Percentiles rank a stretch among this genome's conserved stretches.
Conservation (phyloP, 2,113 vertebrate species). For the Melanerpes aurifrons region DNA sequence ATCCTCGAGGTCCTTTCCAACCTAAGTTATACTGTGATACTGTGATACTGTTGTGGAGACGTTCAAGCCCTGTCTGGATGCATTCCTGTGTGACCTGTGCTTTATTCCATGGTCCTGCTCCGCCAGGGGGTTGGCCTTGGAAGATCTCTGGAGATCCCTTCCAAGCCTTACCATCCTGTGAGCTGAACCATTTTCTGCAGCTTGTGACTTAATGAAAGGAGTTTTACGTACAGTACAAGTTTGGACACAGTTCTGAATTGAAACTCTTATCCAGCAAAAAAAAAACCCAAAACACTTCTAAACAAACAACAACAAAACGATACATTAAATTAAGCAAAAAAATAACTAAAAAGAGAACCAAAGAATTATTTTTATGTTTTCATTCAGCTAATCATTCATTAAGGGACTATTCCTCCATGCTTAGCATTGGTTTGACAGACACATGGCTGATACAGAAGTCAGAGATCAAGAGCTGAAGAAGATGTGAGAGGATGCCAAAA, state of each 20-base stretch:
- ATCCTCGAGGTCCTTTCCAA: too few relatives aligned
- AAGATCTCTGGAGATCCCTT: too few relatives aligned
- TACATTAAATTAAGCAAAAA: too few relatives aligned
- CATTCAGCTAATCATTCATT: constrained; percentile 1
- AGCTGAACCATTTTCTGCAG: neutral
- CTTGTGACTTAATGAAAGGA: neutral
- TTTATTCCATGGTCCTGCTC: too few relatives aligned
- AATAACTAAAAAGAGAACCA: neutral
- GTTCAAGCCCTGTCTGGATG: too few relatives aligned
- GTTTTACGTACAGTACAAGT: neutral
- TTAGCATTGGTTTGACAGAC: neutral
- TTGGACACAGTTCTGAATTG: constrained; percentile 6
- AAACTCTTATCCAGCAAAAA: constrained; percentile 18
- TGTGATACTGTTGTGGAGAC: too few relatives aligned
- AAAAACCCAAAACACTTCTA: neutral
- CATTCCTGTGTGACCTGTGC: too few relatives aligned
- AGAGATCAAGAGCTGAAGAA: constrained; percentile 18
- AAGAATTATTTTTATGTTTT: neutral
- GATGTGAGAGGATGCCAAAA: constrained; percentile 35
- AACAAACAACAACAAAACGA: neutral
- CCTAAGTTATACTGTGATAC: too few relatives aligned
- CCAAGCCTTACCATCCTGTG: too few relatives aligned
- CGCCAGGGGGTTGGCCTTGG: too few relatives aligned
- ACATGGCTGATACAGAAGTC: neutral
- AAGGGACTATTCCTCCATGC: neutral